These are phyloP conservation scores for Heliconius hewitsoni DNA, from an alignment of 1,140 invertebrate genomes.

Conservation along the genomic window DNA sequence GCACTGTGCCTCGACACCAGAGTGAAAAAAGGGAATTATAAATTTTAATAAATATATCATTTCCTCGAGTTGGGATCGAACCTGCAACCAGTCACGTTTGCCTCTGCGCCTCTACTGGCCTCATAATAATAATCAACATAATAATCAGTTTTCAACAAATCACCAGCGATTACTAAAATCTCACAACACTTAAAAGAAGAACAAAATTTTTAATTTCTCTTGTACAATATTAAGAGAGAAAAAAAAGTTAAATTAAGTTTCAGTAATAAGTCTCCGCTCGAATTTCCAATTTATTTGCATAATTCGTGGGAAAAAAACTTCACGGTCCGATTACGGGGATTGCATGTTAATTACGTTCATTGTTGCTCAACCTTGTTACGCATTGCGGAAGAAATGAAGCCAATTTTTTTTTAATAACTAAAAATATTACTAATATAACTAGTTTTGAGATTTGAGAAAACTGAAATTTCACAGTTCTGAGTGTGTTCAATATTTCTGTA, in stretches of 20 bases:
- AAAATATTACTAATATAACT: background rate
- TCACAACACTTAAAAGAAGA: background rate
- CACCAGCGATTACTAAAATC: background rate
- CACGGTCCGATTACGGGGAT: conserved; percentile 28
- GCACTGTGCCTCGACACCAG: too few species aligned
- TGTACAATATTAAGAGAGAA: background rate
- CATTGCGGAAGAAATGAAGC: conserved; percentile 10
- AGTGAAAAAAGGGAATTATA: too few species aligned
- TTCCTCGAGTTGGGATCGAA: too few species aligned
- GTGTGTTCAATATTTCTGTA: too few species aligned
- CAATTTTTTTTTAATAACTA: background rate
- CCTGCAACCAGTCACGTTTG: too few species aligned
- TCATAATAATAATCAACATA: background rate
- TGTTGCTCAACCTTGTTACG: conserved; percentile 25
- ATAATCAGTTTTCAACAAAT: background rate
- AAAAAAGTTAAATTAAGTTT: conserved; percentile 18
- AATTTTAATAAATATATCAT: too few species aligned
- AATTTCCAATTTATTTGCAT: conserved; percentile 27
- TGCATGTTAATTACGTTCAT: conserved; percentile 35
- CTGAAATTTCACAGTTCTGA: too few species aligned
- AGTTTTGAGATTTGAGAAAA: too few species aligned
- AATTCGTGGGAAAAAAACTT: conserved; percentile 30
- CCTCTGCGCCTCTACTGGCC: too few species aligned
- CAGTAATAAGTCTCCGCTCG: conserved; percentile 21
- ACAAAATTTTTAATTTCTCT: background rate